Evolutionary conservation across 2,797 vertebrate species (phyloP).

Genomic region (Neomorphus geoffroyi): DNA sequence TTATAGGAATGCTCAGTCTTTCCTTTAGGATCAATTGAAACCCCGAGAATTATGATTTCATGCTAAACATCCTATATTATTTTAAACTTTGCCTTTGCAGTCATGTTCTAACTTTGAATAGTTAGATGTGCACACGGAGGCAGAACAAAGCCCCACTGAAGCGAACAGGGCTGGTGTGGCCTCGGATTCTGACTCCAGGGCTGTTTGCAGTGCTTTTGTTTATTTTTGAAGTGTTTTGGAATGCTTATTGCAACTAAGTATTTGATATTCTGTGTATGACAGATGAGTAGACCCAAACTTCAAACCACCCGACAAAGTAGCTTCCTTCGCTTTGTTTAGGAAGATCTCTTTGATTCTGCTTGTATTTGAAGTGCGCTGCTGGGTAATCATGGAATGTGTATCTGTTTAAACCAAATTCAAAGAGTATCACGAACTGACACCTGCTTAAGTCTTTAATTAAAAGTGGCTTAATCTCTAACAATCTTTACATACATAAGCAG

Average conservation of each 20-base stretch:
- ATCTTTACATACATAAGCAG: slow-evolving; percentile 44
- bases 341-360: slow-evolving; percentile 48
- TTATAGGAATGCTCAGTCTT: neutral
- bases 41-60: neutral
- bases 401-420: slow-evolving; percentile 35
- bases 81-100: neutral
- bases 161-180: neutral
- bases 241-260: neutral
- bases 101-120: neutral
- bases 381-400: neutral
- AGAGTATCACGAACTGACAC: slow-evolving; percentile 32
- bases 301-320: neutral
- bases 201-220: neutral
- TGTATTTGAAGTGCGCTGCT: neutral
- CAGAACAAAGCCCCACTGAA: neutral
- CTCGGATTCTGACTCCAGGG: neutral
- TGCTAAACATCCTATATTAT: neutral
- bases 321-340: neutral
- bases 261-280: neutral
- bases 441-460: slow-evolving; percentile 64
- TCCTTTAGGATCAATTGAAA: neutral
- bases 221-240: neutral
- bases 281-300: neutral
- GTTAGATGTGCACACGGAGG: neutral
- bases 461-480: slow-evolving; percentile 45